Percentiles rank a stretch among this genome's conserved stretches.
Evolutionary conservation across 2,888 invertebrate genomes (phyloP).

Genomic region (Nymphalis polychloros): DNA sequence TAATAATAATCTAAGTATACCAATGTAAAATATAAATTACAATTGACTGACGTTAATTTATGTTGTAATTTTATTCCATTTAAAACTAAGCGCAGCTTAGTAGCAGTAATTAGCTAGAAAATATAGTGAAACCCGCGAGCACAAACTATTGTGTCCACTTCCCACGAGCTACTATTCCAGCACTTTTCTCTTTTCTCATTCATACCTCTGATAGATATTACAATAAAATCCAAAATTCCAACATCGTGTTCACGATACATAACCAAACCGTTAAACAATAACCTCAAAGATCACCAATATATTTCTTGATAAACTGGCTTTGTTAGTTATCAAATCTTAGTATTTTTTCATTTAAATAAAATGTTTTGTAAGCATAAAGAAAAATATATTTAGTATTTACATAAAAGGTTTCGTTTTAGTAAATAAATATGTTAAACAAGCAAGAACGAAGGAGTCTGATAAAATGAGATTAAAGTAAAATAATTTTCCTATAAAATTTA

Average conservation of each 20-base stretch:
- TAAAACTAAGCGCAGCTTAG: slow-evolving; percentile 11
- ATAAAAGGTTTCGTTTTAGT: no score
- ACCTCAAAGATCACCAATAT: not conserved
- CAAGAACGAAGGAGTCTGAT: no score
- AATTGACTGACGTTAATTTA: not conserved
- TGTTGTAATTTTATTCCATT: slow-evolving; percentile 9
- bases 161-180: slow-evolving; percentile 73
- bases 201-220: slow-evolving; percentile 8
- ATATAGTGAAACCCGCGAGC: slow-evolving; percentile 70
- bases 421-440: no score
- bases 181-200: slow-evolving; percentile 80
- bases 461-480: no score
- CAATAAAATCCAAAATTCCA: slow-evolving; percentile 14
- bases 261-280: not conserved
- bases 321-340: no score
- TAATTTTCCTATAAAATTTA: no score
- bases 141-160: slow-evolving; percentile 66
- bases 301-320: no score
- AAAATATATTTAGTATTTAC: no score
- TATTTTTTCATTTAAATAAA: no score
- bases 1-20: no score
- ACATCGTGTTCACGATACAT: not conserved
- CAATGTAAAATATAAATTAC: not conserved
- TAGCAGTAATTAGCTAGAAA: slow-evolving; percentile 73
- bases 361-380: no score